A percentile compares a stretch with the other conserved stretches of the same genome.
Conservation (phyloP, 1,140 invertebrate genomes). For the Macrobrachium nipponense region DNA sequence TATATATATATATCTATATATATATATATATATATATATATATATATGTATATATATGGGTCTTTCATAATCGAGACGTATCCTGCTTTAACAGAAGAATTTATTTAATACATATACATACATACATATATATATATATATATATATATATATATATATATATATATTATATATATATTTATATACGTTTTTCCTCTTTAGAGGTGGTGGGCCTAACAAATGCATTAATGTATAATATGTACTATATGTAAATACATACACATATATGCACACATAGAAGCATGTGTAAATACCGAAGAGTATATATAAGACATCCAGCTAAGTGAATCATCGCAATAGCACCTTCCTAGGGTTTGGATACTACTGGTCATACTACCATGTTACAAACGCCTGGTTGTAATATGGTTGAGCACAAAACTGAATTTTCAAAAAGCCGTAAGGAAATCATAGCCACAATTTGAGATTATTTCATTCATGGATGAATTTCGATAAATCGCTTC, state of each 20-base stretch:
- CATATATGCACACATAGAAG: background rate
- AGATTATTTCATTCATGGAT: no score
- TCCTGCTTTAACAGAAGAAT: no score
- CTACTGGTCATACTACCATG: background rate
- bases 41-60: slow-evolving; percentile 1
- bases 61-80: no score
- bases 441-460: no score
- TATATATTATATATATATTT: background rate
- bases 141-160: slow-evolving; percentile 37
- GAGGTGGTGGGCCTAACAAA: no score
- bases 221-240: background rate
- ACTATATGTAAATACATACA: background rate
- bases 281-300: background rate
- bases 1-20: background rate
- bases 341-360: background rate
- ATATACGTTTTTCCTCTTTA: background rate
- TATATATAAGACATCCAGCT: background rate
- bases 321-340: no score
- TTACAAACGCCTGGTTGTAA: no score
- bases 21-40: background rate
- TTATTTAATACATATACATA: slow-evolving; percentile 26
- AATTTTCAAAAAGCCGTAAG: no score
- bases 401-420: no score
- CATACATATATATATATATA: slow-evolving; percentile 26
- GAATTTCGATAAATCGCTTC: background rate